phyloP scores from a whole-genome alignment of 2,113 vertebrate genomes.

The Polyodon spathula region DNA sequence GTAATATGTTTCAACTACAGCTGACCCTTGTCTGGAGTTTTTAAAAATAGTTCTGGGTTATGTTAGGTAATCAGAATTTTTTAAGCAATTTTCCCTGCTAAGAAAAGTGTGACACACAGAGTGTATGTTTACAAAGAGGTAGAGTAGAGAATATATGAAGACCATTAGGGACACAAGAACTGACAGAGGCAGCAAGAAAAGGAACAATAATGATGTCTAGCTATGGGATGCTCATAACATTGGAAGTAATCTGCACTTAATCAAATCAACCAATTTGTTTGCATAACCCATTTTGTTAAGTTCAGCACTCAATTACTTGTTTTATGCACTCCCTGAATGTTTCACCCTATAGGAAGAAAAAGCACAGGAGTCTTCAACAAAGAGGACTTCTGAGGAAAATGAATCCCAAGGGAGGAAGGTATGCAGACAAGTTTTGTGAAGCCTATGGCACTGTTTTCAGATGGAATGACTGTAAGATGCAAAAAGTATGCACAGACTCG shows the following conservation, averaged over 20 bases:
- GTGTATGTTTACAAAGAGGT: conserved; percentile 1
- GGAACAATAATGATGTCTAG: conserved; percentile 2
- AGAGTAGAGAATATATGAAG: conserved; percentile 1
- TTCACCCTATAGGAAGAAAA: not conserved
- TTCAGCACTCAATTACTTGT: conserved; percentile 8
- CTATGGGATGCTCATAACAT: not conserved
- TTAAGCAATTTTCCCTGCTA: not conserved
- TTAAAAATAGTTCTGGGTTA: too few species aligned
- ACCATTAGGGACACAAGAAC: conserved; percentile 11
- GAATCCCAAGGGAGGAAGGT: too few species aligned
- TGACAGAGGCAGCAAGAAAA: conserved; percentile 6
- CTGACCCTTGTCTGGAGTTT: too few species aligned
- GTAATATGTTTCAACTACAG: too few species aligned
- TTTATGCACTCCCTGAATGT: not conserved
- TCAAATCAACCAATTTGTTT: conserved; percentile 9
- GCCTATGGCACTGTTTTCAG: too few species aligned
- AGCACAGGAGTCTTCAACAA: not conserved
- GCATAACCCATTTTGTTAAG: conserved; percentile 2
- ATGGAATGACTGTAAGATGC: too few species aligned
- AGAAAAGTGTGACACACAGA: conserved; percentile 6
- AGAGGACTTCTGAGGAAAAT: not conserved
- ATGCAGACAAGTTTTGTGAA: too few species aligned
- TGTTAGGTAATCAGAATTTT: not conserved
- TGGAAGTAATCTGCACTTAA: conserved; percentile 4
- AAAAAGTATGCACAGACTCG: too few species aligned